phyloP scores from a whole-genome alignment of 2,797 vertebrate species.

The Eurystomus glaucurus region DNA sequence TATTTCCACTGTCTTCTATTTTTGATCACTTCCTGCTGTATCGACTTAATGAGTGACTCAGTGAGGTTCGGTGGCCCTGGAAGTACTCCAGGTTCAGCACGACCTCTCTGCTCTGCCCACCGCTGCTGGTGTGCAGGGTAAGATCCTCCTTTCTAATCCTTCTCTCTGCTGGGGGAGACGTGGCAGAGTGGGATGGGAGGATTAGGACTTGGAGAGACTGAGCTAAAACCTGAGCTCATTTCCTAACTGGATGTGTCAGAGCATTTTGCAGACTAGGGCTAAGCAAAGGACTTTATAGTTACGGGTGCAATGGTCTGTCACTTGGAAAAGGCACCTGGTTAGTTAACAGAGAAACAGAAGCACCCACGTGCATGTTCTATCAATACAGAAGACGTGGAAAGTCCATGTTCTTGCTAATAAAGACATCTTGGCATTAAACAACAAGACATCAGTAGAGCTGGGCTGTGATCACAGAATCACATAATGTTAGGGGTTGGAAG shows the following conservation, averaged over 20 bases:
- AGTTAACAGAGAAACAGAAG: background rate
- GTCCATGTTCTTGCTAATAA: background rate
- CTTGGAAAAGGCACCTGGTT: background rate
- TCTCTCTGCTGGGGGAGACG: accelerated
- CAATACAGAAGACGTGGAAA: background rate
- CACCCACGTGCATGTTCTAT: background rate
- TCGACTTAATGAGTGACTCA: slow-evolving; percentile 11
- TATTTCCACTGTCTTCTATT: background rate
- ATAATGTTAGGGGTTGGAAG: no score
- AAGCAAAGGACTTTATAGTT: background rate
- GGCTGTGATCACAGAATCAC: background rate
- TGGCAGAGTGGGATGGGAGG: background rate
- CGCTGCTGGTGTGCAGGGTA: accelerated
- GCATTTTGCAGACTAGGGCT: background rate
- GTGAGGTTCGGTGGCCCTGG: slow-evolving; percentile 24
- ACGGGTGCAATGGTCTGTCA: background rate
- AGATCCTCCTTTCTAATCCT: background rate
- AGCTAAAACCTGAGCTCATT: background rate
- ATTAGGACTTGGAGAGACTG: background rate
- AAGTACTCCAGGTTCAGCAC: slow-evolving; percentile 43
- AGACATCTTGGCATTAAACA: background rate
- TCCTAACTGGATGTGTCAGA: background rate
- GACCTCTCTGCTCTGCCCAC: background rate
- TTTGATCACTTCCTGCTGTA: background rate
- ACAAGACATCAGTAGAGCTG: accelerated